A percentile compares a stretch with the other conserved stretches of the same genome.
Evolutionary conservation across 2,888 invertebrate species (phyloP).

Genomic region (Polyommatus icarus): DNA sequence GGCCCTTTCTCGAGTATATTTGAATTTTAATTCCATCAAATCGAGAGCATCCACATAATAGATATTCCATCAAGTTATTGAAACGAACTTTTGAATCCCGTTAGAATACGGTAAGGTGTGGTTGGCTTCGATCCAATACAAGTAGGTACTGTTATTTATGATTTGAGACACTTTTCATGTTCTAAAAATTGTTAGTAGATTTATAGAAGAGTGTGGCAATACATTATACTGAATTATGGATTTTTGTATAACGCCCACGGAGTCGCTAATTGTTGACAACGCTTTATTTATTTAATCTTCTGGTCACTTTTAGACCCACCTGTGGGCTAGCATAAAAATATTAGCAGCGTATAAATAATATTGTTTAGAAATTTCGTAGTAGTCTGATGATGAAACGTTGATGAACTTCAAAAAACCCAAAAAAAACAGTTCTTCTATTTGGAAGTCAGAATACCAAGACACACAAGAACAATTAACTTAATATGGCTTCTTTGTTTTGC

Average conservation of each 20-base stretch:
- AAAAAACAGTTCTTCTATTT: too few species aligned
- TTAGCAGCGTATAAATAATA: neutral
- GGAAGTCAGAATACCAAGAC: too few species aligned
- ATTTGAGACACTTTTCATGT: conserved; percentile 23
- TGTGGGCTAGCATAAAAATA: neutral
- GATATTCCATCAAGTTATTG: conserved; percentile 14
- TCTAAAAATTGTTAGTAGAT: conserved; percentile 28
- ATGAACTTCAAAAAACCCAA: too few species aligned
- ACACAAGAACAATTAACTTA: too few species aligned
- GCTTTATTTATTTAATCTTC: conserved; percentile 12
- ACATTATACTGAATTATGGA: conserved; percentile 14
- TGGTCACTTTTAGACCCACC: neutral
- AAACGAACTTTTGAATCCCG: conserved; percentile 12
- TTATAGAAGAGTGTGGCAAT: conserved; percentile 16
- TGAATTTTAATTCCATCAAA: neutral
- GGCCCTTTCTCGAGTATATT: neutral
- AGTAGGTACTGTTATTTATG: conserved; percentile 29
- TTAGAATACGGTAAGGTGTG: conserved; percentile 18
- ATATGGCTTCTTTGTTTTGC: too few species aligned
- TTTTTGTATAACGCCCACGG: conserved; percentile 11
- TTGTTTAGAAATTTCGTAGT: neutral
- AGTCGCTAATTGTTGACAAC: conserved; percentile 17
- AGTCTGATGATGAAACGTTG: neutral
- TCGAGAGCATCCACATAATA: neutral
- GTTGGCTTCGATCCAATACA: conserved; percentile 12